A percentile compares a stretch with the other conserved stretches of the same genome.
Evolutionary conservation across 2,888 invertebrate species (phyloP).

Genomic region (Pherbina coryleti): DNA sequence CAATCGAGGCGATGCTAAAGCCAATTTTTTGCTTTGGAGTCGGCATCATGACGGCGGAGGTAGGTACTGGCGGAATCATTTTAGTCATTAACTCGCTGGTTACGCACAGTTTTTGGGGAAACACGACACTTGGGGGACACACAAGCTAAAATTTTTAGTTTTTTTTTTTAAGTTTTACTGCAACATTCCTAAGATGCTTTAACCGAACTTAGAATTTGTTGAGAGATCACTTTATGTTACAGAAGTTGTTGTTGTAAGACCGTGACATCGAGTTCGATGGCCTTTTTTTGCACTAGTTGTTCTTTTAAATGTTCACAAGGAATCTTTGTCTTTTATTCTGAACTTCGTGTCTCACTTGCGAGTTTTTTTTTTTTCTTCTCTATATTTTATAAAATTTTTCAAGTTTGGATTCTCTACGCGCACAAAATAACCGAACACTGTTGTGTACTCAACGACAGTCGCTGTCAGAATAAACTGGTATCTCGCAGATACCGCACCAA

Average conservation of each 20-base stretch:
- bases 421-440: conserved; percentile 59
- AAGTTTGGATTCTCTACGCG: conserved; percentile 43
- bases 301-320: not conserved
- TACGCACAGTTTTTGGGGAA: not conserved
- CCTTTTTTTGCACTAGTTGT: conserved; percentile 10
- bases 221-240: too few relatives aligned
- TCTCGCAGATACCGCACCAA: conserved; percentile 58
- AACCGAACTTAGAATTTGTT: not conserved
- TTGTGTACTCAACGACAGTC: conserved; percentile 68
- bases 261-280: conserved; percentile 11
- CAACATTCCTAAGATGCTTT: not conserved
- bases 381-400: conserved; percentile 1
- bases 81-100: conserved; percentile 68
- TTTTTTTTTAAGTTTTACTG: not conserved
- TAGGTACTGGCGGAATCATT: conserved; percentile 97
- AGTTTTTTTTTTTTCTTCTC: conserved; percentile 43
- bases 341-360: conserved; percentile 30
- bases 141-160: conserved; percentile 13
- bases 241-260: too few relatives aligned
- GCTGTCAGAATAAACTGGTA: conserved; percentile 67
- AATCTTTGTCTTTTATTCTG: conserved; percentile 20
- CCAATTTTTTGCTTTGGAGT: conserved; percentile 92
- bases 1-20: conserved; percentile 95
- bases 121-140: not conserved
- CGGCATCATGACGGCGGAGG: conserved; percentile 91